Evolutionary conservation across 2,888 invertebrate species (phyloP), one percentile per base, ranked within the genome.

Genomic region (Antheraea assamensis): DNA sequence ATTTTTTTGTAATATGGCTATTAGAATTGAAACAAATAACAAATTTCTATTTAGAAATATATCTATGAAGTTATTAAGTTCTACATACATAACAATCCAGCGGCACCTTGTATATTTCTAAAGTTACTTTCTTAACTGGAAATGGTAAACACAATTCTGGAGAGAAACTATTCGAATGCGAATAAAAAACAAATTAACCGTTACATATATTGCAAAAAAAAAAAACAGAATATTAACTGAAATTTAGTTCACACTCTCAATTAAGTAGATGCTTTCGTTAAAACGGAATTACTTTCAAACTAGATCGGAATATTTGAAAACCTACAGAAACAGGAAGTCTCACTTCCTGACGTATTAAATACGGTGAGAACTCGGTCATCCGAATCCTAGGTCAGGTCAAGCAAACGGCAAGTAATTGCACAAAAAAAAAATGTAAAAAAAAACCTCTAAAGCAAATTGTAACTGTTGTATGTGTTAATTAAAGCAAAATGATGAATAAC

Each of bases 301-400:
- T 27, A 68, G 35, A 35, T 68, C 8, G 21, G 17, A 64, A 68
- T 35, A 8, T 35, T 35, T 68, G 10, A 35, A 68, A n/a, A 35
- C n/a, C 10, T 68, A 35, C 24, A 68, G n/a, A 68, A 68, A 15
- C n/a, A 31, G 68, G 68, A 68, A 68, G 68, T 68, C 68, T 21
- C 21, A 68, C n/a, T 68, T 68, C 35, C n/a, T 68, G 24, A 8
- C 35, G 35, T 21, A 68, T 21, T n/a, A 19, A 68, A 68, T 35
- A 8, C 7, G 35, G n/a, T 68, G 68, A 21, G 68, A 68, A 68
- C 30, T 30, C 27, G 30, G 30, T 64, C 61, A 15, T 68, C 30
- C 10, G 19, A 68, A 35, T 24, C 35, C 68, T 68, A 30, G 61
- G 61, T 64, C 61, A 64, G 27, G 30, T 64, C 17, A 5, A 27